These are phyloP conservation scores for Hemaris fuciformis DNA, from an alignment of 2,888 invertebrate genomes.

Conservation along the genomic window DNA sequence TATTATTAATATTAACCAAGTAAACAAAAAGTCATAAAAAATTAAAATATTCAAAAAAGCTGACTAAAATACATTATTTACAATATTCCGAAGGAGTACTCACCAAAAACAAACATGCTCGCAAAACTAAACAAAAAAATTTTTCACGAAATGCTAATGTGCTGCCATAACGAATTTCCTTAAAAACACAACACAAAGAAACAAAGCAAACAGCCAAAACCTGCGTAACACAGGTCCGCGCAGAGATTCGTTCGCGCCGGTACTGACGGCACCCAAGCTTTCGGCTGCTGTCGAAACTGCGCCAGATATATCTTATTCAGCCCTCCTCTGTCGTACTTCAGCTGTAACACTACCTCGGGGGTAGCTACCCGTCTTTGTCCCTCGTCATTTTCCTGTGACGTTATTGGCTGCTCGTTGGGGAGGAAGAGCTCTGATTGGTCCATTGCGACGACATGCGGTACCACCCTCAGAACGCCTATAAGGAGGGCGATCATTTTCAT, in stretches of 20 bases:
- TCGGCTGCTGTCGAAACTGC: slow-evolving; percentile 63
- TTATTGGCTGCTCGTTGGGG: slow-evolving; percentile 47
- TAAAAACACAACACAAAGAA: slow-evolving; percentile 20
- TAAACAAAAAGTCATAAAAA: too few species aligned
- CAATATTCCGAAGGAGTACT: too few species aligned
- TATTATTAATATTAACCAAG: too few species aligned
- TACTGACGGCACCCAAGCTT: slow-evolving; percentile 56
- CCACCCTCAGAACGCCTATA: slow-evolving; percentile 59
- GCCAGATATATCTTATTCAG: slow-evolving; percentile 76
- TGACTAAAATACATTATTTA: too few species aligned
- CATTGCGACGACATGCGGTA: slow-evolving; percentile 20
- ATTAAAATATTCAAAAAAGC: too few species aligned
- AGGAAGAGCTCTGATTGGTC: slow-evolving; percentile 49
- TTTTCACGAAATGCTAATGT: slow-evolving; percentile 16
- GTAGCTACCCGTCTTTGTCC: slow-evolving; percentile 53
- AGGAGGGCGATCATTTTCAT: slow-evolving; percentile 51
- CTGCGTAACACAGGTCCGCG: slow-evolving; percentile 76
- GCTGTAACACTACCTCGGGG: slow-evolving; percentile 70
- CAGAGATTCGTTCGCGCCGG: slow-evolving; percentile 57
- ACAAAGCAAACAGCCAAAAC: slow-evolving; percentile 38
- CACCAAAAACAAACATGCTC: neutral
- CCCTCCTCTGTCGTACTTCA: slow-evolving; percentile 72
- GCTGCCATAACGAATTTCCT: slow-evolving; percentile 18
- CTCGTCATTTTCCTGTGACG: slow-evolving; percentile 25
- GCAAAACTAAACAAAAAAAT: neutral